These are phyloP conservation scores for Spisula subtruncata DNA, from an alignment of 2,888 invertebrate species.

Conservation along the genomic window DNA sequence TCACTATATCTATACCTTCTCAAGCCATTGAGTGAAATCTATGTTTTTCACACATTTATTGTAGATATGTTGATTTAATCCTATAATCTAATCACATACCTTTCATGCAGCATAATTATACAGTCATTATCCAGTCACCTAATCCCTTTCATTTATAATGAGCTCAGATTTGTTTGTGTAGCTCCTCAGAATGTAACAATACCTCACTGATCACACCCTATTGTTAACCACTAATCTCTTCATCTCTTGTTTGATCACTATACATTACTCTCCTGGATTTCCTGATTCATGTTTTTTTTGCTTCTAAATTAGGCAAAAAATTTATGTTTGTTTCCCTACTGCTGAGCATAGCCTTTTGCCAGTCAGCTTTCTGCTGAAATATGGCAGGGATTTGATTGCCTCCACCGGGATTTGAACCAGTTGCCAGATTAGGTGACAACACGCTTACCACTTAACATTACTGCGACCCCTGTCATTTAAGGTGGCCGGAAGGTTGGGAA, in stretches of 20 bases:
- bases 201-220: background rate
- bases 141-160: slow-evolving; percentile 39
- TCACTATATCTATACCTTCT: background rate
- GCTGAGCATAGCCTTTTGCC: too few relatives aligned
- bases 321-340: too few relatives aligned
- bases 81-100: slow-evolving; percentile 18
- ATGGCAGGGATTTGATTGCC: too few relatives aligned
- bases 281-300: background rate
- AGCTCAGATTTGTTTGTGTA: slow-evolving; percentile 40
- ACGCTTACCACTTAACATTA: too few relatives aligned
- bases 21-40: slow-evolving; percentile 44
- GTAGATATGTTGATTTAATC: slow-evolving; percentile 28
- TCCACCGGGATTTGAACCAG: too few relatives aligned
- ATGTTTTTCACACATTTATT: slow-evolving; percentile 28
- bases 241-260: background rate
- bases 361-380: too few relatives aligned
- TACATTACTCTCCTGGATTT: background rate
- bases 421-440: too few relatives aligned
- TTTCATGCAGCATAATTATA: background rate
- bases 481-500: too few relatives aligned
- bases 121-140: background rate
- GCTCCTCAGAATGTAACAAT: slow-evolving; percentile 44
- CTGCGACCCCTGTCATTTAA: too few relatives aligned
- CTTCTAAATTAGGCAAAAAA: too few relatives aligned
- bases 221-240: background rate